phyloP scores from a whole-genome alignment of 2,797 vertebrate species.

The Falco naumanni region DNA sequence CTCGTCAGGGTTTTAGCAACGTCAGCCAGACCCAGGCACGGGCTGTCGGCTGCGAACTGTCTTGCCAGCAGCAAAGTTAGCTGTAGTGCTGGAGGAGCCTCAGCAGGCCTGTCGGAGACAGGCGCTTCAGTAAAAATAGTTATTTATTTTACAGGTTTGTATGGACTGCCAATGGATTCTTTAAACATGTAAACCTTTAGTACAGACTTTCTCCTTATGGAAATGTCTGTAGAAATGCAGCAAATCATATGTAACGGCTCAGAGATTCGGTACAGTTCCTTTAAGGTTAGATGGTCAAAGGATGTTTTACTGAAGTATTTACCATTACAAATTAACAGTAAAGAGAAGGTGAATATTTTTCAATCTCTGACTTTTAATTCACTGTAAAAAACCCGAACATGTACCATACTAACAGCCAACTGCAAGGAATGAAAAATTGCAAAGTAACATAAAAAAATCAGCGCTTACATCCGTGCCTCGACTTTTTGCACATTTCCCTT shows the following conservation, averaged over 20 bases:
- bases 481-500: not conserved
- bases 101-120: not conserved
- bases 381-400: not conserved
- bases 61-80: not conserved
- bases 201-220: not conserved
- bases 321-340: constrained; percentile 39
- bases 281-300: not conserved
- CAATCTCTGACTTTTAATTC: not conserved
- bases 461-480: rapidly evolving
- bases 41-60: not conserved
- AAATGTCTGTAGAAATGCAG: not conserved
- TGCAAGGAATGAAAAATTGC: not conserved
- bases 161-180: not conserved
- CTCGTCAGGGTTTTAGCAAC: rapidly evolving
- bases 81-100: not conserved
- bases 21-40: not conserved
- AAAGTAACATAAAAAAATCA: not conserved
- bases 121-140: not conserved
- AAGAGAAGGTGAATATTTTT: constrained; percentile 46
- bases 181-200: not conserved
- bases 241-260: not conserved
- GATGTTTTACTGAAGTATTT: not conserved
- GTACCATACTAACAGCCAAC: not conserved
- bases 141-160: constrained; percentile 57
- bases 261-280: not conserved